Evolutionary conservation across 2,888 invertebrate genomes (phyloP).

Genomic region (Acrobasis consociella): DNA sequence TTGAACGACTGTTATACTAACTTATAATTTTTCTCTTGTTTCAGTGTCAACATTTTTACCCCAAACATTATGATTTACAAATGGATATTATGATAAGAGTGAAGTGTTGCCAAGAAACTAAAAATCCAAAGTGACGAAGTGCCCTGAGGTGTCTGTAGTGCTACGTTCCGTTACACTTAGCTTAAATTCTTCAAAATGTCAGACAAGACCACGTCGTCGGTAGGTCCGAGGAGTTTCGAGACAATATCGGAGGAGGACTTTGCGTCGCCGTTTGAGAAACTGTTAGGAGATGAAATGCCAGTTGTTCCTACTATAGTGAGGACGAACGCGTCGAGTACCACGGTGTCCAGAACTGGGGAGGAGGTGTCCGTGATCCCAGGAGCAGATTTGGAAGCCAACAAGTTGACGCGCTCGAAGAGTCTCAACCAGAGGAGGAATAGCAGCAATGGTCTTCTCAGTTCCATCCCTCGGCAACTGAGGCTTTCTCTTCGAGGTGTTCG

Average conservation of each 20-base stretch:
- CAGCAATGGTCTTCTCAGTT: conserved; percentile 77
- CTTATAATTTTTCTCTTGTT: conserved; percentile 60
- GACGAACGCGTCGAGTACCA: conserved; percentile 72
- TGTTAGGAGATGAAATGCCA: conserved; percentile 71
- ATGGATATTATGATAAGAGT: conserved; percentile 83
- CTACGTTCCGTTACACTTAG: conserved; percentile 68
- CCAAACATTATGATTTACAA: conserved; percentile 83
- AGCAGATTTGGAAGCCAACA: conserved; percentile 65
- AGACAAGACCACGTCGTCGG: conserved; percentile 76
- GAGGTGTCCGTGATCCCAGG: conserved; percentile 61
- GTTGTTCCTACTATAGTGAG: conserved; percentile 75
- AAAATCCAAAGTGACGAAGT: conserved; percentile 82
- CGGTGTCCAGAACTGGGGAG: conserved; percentile 58
- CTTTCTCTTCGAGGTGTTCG: conserved; percentile 77
- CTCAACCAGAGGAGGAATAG: conserved; percentile 76
- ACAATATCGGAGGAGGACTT: conserved; percentile 78
- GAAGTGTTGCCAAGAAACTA: conserved; percentile 83
- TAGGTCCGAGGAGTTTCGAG: conserved; percentile 78
- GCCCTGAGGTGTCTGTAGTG: conserved; percentile 77
- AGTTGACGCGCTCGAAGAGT: conserved; percentile 75
- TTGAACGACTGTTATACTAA: not conserved
- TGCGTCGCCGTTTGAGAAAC: conserved; percentile 76
- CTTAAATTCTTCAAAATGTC: conserved; percentile 60
- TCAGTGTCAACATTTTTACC: conserved; percentile 82
- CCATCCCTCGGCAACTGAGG: conserved; percentile 78